These are phyloP conservation scores for Mico argentatus DNA, from an alignment of 2,797 vertebrate genomes.

Conservation along the genomic window DNA sequence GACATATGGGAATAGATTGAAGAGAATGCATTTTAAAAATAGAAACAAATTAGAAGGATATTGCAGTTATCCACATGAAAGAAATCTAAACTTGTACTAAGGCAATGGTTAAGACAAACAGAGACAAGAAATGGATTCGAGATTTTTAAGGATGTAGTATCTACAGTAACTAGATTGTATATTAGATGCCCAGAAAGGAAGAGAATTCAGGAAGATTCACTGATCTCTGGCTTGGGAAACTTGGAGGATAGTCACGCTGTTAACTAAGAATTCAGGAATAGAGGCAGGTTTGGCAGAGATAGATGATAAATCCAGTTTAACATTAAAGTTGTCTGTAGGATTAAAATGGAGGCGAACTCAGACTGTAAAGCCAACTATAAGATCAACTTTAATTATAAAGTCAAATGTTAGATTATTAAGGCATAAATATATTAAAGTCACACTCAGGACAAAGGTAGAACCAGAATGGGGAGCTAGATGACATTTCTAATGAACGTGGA, in stretches of 20 bases:
- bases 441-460: neutral
- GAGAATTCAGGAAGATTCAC: neutral
- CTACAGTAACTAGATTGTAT: neutral
- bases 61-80: neutral
- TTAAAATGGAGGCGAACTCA: neutral
- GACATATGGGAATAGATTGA: neutral
- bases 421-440: neutral
- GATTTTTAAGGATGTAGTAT: neutral
- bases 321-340: neutral
- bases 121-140: neutral
- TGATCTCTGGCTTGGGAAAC: neutral
- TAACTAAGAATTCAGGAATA: conserved; percentile 27
- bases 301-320: conserved; percentile 7
- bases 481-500: neutral
- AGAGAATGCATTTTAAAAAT: conserved; percentile 47
- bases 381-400: neutral
- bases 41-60: conserved; percentile 18
- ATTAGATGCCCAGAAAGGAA: neutral
- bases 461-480: neutral
- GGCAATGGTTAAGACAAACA: neutral
- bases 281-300: neutral
- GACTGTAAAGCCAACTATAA: neutral
- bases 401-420: neutral
- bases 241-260: neutral
- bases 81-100: conserved; percentile 14